Base-by-base conservation (phyloP, 2,888 invertebrate genomes). In the Zootermopsis nevadensis region DNA sequence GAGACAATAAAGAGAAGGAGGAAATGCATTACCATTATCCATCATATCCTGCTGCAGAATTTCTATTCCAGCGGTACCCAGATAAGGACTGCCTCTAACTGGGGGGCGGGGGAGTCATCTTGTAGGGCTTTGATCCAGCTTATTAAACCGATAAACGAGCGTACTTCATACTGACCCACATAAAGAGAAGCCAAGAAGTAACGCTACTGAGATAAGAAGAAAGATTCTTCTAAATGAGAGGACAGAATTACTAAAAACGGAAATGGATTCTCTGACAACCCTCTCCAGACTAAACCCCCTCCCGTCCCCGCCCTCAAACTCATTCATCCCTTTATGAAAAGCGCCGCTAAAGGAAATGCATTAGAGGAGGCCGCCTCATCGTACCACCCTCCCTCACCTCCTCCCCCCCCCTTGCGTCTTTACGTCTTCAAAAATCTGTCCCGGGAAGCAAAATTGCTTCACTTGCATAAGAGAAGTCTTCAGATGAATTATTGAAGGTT, bases 71-170 rank as follows among this genome's bases (percentile, higher is more conserved):
- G 38, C 24, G 74, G 38, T 74, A 38, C 74, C n/a, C 38, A 38
- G 74, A 74, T 74, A 74, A 38, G 42, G 33, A n/a, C 31, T 74
- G 74, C 74, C n/a, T 74, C 74, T 74, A 74, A 74, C 38, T 22
- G 69, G 74, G 33, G 19, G 69, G 33, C 6, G 22, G 33, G 10
- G 33, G 69, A 30, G 74, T 24, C 74, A 38, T 38, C 74, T 74
- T 38, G 33, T 38, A 74, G 38, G 24, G 8, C 74, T 12, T 10
- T 60, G 60, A 60, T 60, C 60, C 33, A n/a, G 38, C 38, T 74
- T 74, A 74, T 74, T 42, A 74, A 74, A 74, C 38, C 74, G 35
- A 74, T 74, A 74, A 74, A 38, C 74, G 42, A 42, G 24, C 8
- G 24, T n/a, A 33, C 42, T 33, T 74, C 38, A 42, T 74, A 74